These are phyloP conservation scores for Cydia amplana DNA, from an alignment of 1,140 invertebrate genomes.

Conservation along the genomic window DNA sequence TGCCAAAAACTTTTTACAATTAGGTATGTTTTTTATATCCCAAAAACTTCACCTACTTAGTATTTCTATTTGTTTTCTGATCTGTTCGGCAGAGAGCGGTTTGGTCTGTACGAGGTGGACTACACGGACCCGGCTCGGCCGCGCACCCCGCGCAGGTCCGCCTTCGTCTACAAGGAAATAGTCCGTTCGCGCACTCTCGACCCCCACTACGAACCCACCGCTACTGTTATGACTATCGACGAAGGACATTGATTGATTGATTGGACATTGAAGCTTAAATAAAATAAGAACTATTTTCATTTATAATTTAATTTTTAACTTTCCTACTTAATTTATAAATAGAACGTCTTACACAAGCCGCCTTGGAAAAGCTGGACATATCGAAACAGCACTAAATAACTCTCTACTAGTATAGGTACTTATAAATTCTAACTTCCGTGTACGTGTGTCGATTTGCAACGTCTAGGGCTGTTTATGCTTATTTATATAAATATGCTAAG, in stretches of 20 bases:
- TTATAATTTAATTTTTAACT: too few relatives aligned
- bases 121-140: slow-evolving; percentile 82
- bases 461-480: too few relatives aligned
- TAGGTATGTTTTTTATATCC: too few relatives aligned
- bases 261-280: slow-evolving; percentile 1
- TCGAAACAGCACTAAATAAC: too few relatives aligned
- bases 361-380: too few relatives aligned
- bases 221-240: slow-evolving; percentile 48
- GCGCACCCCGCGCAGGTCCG: slow-evolving; percentile 85
- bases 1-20: too few relatives aligned
- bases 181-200: slow-evolving; percentile 74
- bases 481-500: neutral
- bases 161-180: slow-evolving; percentile 80
- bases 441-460: neutral
- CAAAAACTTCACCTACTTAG: too few relatives aligned
- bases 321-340: too few relatives aligned
- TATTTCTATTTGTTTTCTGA: slow-evolving; percentile 13
- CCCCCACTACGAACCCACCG: slow-evolving; percentile 65
- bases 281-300: neutral
- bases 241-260: slow-evolving; percentile 42
- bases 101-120: slow-evolving; percentile 87
- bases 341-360: too few relatives aligned
- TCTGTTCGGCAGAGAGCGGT: slow-evolving; percentile 80
- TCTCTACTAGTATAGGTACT: too few relatives aligned
- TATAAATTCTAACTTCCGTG: too few relatives aligned